Percentiles rank a stretch among this genome's conserved stretches.
These are phyloP conservation scores for Heteromyza rotundicornis DNA, from an alignment of 2,888 invertebrate genomes.

Conservation along the genomic window DNA sequence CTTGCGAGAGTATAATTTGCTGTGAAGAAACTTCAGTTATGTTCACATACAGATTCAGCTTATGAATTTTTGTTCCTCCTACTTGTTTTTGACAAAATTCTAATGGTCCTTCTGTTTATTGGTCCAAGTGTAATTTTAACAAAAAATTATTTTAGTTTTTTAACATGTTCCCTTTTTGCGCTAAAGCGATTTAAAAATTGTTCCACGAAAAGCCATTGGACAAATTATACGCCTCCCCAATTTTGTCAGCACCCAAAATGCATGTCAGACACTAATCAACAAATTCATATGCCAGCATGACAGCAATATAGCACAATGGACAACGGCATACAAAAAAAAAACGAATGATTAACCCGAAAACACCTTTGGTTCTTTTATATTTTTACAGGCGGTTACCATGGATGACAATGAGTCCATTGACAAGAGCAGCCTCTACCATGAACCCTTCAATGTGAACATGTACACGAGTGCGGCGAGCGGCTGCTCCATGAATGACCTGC, in stretches of 20 bases:
- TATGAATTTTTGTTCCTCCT: too few species aligned
- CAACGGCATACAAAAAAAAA: slow-evolving; percentile 6
- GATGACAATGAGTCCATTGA: slow-evolving; percentile 63
- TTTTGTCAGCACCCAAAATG: slow-evolving; percentile 39
- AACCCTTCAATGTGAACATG: slow-evolving; percentile 64
- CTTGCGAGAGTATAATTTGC: too few species aligned
- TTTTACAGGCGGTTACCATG: slow-evolving; percentile 58
- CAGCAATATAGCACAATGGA: not conserved
- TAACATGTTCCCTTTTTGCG: too few species aligned
- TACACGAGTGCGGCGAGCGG: slow-evolving; percentile 63
- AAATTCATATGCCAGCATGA: slow-evolving; percentile 2
- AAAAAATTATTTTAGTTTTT: too few species aligned
- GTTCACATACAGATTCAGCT: too few species aligned
- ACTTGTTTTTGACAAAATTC: too few species aligned
- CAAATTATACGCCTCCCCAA: too few species aligned
- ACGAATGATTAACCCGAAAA: not conserved
- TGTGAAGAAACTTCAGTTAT: too few species aligned
- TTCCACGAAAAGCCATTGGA: too few species aligned
- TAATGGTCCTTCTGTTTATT: too few species aligned
- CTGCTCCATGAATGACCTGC: slow-evolving; percentile 63
- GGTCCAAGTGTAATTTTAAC: too few species aligned
- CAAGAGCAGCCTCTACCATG: slow-evolving; percentile 64
- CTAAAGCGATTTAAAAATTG: too few species aligned
- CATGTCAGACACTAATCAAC: slow-evolving; percentile 35
- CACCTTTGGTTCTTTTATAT: slow-evolving; percentile 29